Conservation (phyloP, 2,797 vertebrate species). For the Chiroxiphia lanceolata region DNA sequence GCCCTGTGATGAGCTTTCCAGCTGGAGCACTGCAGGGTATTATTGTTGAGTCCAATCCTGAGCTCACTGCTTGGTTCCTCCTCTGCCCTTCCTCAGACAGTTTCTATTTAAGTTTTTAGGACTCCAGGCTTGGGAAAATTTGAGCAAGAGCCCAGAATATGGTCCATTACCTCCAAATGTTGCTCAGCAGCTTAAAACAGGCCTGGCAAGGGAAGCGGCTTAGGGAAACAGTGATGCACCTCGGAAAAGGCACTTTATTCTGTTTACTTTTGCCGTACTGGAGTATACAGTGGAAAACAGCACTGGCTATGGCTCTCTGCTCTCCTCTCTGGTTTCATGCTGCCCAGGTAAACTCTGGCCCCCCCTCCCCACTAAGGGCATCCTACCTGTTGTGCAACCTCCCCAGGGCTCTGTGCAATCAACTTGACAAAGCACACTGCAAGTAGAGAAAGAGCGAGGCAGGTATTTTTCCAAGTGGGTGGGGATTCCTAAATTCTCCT, state of each 20-base stretch:
- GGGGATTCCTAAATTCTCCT: constrained; percentile 33
- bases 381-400: constrained; percentile 5
- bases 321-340: not conserved
- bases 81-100: constrained; percentile 13
- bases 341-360: not conserved
- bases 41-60: constrained; percentile 47
- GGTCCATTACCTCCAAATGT: constrained; percentile 16
- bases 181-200: not conserved
- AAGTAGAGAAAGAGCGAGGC: not conserved
- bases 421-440: not conserved
- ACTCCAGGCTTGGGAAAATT: constrained; percentile 16
- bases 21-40: not conserved
- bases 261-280: not conserved
- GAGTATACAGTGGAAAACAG: not conserved
- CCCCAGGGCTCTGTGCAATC: not conserved
- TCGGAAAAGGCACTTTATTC: constrained; percentile 45
- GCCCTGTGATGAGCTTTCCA: constrained; percentile 26
- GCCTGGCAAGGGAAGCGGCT: not conserved
- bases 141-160: constrained; percentile 36
- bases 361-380: not conserved
- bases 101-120: constrained; percentile 28
- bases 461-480: not conserved
- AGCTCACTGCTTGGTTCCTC: constrained; percentile 43
- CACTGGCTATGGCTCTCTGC: not conserved
- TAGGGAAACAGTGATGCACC: not conserved